These are phyloP conservation scores for Nycteola revayana DNA, from an alignment of 2,888 invertebrate genomes.

Conservation along the genomic window DNA sequence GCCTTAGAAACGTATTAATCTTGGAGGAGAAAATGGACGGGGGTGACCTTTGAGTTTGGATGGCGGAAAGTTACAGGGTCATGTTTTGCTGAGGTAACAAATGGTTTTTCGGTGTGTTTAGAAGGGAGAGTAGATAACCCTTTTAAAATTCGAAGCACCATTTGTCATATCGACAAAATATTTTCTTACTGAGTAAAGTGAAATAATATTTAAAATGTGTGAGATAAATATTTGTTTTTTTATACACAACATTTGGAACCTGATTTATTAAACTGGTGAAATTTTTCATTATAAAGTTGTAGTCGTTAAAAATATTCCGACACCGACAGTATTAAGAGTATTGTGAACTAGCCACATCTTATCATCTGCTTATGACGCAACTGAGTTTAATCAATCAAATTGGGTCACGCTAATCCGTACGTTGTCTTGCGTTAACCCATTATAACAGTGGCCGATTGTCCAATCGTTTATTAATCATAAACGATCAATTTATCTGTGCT, in stretches of 20 bases:
- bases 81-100: slow-evolving; percentile 9
- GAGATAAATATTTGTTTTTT: no score
- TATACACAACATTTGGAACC: no score
- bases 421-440: slow-evolving; percentile 50
- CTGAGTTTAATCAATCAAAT: slow-evolving; percentile 47
- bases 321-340: no score
- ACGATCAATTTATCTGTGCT: slow-evolving; percentile 4
- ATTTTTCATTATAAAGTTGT: no score
- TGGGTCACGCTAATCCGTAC: slow-evolving; percentile 41
- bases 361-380: slow-evolving; percentile 21
- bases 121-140: no score
- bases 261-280: no score
- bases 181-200: no score
- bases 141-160: no score
- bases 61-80: slow-evolving; percentile 30
- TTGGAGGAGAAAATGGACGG: slow-evolving; percentile 19
- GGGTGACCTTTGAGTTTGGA: slow-evolving; percentile 30
- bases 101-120: not conserved
- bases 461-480: slow-evolving; percentile 7
- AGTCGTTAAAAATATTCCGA: no score
- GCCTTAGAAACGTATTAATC: slow-evolving; percentile 37
- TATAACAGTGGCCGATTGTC: slow-evolving; percentile 40
- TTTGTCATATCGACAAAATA: no score
- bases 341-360: no score
- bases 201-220: no score